Base-by-base conservation (phyloP, 2,113 vertebrate species). In the Eublepharis macularius region DNA sequence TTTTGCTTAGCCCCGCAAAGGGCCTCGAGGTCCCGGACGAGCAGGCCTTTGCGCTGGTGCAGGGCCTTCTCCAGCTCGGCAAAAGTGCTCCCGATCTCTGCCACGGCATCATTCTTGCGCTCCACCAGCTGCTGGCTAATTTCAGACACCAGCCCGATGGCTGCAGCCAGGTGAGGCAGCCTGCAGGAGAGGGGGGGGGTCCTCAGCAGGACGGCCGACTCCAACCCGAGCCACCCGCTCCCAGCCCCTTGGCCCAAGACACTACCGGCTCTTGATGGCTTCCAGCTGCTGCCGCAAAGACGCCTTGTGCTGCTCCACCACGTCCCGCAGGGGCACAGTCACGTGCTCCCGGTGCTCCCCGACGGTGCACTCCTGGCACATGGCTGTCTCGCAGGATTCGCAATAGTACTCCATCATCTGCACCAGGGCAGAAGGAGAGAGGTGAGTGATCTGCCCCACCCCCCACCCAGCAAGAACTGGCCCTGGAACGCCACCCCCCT, bases 391-490 rank as follows among this genome's bases (percentile, higher is more conserved):
- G 82, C 98, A 99, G 32, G 98, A 97, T 95, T 98, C 98, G n/a
- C 98, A 99, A 96, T 99, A 99, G 88, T 98, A 98, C 96, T 99
- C 98, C 98, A 99, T 98, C 87, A 97, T 98, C 98, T 99, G n/a
- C n/a, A n/a, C n/a, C n/a, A n/a, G n/a, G n/a, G 32, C 32, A 16
- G 9, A 32, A 21, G 24, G 3, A 12, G 11, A 4, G 43, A 54
- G 57, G 6, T 24, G 57, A 24, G 21, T 26, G 60, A 13, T 21
- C 16, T 14, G 9, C 41, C 76, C 73, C 24, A 14, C 11, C 29
- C 41, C 76, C 77, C 77, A 57, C 8, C 34, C 36, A 60, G 41
- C 54, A 70, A 51, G 47, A 12, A 34, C 9, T 14, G 51, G 34
- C 11, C 1, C 1, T 10, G 32, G 34, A 0, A 34, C 2, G 14